A percentile compares a stretch with the other conserved stretches of the same genome.
phyloP scores from a whole-genome alignment of 1,140 invertebrate genomes.

The Panonychus citri region DNA sequence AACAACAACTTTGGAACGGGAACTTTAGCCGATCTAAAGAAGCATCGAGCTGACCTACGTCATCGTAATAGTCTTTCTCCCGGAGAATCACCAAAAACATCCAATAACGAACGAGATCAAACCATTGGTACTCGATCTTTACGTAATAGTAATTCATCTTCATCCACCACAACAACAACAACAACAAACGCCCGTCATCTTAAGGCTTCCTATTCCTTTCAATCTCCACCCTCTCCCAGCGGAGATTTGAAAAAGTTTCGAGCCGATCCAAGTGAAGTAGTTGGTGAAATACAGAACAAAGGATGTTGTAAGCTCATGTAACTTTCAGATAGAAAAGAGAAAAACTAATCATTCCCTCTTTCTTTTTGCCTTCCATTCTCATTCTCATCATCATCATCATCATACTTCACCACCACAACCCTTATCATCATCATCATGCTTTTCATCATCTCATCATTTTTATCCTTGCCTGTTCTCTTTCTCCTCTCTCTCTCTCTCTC shows the following conservation, averaged over 20 bases:
- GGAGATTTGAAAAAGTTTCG: conserved; percentile 17
- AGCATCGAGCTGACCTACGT: conserved; percentile 37
- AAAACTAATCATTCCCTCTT: background rate
- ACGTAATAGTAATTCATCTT: background rate
- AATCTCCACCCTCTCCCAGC: conserved; percentile 17
- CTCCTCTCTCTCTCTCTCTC: too few species aligned
- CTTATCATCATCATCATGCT: too few species aligned
- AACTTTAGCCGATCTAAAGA: conserved; percentile 60
- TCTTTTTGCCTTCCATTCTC: background rate
- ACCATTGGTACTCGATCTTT: background rate
- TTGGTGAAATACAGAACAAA: conserved; percentile 15
- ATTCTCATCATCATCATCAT: background rate
- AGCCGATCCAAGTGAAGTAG: conserved; percentile 18
- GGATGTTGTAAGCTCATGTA: conserved; percentile 13
- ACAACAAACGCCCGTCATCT: background rate
- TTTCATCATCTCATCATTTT: too few species aligned
- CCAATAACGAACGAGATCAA: background rate
- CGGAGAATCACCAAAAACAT: background rate
- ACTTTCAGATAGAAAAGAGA: background rate
- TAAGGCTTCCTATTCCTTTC: conserved; percentile 7
- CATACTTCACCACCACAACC: background rate
- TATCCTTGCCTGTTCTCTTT: too few species aligned
- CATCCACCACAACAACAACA: background rate
- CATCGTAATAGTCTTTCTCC: conserved; percentile 6
- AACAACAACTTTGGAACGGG: conserved; percentile 15